Evolutionary conservation across 2,113 vertebrate species (phyloP).

Genomic region (Myodes glareolus): DNA sequence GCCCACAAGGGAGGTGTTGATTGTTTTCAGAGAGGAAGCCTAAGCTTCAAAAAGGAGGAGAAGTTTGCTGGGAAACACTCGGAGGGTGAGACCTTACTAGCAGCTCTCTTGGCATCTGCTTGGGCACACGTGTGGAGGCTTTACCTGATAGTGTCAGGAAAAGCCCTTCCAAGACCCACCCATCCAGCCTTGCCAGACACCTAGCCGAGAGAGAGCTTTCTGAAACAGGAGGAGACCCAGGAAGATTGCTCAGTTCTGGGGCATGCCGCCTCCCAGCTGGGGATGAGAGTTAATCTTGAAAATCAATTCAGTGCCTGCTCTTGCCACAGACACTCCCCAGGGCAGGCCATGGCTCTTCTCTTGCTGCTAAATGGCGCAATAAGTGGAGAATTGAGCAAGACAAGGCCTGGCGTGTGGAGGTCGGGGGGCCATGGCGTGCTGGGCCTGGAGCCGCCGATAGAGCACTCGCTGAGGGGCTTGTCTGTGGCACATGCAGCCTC

Average conservation of each 20-base stretch:
- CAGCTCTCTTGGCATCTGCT: background rate
- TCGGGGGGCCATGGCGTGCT: conserved; percentile 42
- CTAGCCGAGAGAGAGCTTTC: conserved; percentile 65
- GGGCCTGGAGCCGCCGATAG: background rate
- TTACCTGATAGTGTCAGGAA: conserved; percentile 5
- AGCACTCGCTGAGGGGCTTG: background rate
- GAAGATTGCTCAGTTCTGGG: conserved; percentile 72
- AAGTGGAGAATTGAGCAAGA: conserved; percentile 39
- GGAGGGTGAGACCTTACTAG: background rate
- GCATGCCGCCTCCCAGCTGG: conserved; percentile 70
- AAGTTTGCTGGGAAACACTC: background rate
- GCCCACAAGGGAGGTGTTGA: background rate
- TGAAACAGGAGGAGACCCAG: conserved; percentile 65
- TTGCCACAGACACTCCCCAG: conserved; percentile 66
- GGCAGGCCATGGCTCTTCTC: conserved; percentile 63
- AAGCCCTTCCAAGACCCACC: background rate
- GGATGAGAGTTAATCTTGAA: conserved; percentile 78
- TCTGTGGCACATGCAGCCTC: conserved; percentile 21
- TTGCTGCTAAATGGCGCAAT: conserved; percentile 62
- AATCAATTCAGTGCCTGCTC: conserved; percentile 76
- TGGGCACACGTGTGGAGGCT: background rate
- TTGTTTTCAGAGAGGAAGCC: background rate
- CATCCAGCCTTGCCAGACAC: background rate
- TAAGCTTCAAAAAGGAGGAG: conserved; percentile 17
- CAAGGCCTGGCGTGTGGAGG: conserved; percentile 26